Percentiles rank a stretch among this genome's conserved stretches.
Evolutionary conservation across 2,888 invertebrate species (phyloP).

Genomic region (Drosophila neoperkinsi): DNA sequence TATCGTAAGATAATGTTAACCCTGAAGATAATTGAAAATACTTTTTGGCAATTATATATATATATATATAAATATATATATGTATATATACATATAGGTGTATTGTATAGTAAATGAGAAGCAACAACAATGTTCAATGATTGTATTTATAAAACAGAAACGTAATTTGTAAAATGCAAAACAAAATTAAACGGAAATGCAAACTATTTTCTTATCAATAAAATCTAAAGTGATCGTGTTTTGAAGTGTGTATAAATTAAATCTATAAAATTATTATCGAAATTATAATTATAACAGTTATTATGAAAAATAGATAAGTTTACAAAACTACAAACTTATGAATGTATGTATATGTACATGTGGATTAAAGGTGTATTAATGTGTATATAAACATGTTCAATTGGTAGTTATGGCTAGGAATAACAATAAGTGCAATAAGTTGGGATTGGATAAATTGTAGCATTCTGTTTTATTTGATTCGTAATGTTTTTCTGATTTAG

Average conservation of each 20-base stretch:
- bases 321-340: not conserved
- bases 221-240: constrained; percentile 26
- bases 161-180: constrained; percentile 44
- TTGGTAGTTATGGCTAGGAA: not conserved
- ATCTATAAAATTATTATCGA: not conserved
- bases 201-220: constrained; percentile 66
- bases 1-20: constrained; percentile 58
- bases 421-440: not conserved
- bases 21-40: constrained; percentile 53
- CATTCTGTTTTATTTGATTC: not conserved
- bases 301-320: constrained; percentile 1
- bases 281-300: not conserved
- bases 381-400: not conserved
- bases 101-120: constrained; percentile 36
- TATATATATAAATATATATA: too few species aligned
- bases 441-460: not conserved
- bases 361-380: not conserved
- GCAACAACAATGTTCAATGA: constrained; percentile 54
- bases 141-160: constrained; percentile 46
- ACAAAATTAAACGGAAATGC: constrained; percentile 48
- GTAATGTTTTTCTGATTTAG: not conserved
- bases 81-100: constrained; percentile 15
- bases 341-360: not conserved
- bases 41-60: constrained; percentile 62
- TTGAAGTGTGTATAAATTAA: constrained; percentile 14